Conservation (phyloP, 2,113 vertebrate species). For the Cavia aperea region DNA sequence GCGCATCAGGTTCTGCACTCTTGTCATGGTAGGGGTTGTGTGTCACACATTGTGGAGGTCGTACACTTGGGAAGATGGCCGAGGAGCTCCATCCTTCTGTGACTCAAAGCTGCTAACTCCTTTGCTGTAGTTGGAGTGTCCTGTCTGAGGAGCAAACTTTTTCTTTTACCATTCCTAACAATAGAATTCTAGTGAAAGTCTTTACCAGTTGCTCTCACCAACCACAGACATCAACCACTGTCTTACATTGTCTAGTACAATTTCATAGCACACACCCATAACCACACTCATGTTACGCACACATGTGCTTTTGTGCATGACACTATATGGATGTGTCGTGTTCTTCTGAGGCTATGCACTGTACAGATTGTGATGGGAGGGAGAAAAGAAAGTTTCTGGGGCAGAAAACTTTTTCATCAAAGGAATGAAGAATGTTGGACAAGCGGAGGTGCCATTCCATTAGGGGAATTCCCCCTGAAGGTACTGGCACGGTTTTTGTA, state of each 20-base stretch:
- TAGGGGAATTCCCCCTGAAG: neutral
- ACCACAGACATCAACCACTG: neutral
- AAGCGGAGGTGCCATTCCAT: neutral
- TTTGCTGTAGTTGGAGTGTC: neutral
- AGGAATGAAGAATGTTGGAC: neutral
- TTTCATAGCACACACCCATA: neutral
- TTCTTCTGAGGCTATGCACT: conserved; percentile 46
- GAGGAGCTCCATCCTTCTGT: neutral
- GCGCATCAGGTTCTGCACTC: neutral
- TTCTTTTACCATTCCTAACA: neutral
- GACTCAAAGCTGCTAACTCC: neutral
- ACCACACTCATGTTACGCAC: neutral
- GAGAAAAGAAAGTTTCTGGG: neutral
- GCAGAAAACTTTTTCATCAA: neutral
- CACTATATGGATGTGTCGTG: neutral
- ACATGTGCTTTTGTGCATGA: neutral
- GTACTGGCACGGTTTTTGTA: neutral
- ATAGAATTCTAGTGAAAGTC: neutral
- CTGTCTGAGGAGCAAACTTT: neutral
- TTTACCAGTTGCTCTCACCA: neutral
- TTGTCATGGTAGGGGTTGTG: neutral
- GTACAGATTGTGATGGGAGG: neutral
- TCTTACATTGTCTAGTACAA: neutral
- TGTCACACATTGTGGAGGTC: neutral
- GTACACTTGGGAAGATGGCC: neutral